Base-by-base conservation (phyloP, 1,140 invertebrate genomes). In the Tetragonula clypearis region DNA sequence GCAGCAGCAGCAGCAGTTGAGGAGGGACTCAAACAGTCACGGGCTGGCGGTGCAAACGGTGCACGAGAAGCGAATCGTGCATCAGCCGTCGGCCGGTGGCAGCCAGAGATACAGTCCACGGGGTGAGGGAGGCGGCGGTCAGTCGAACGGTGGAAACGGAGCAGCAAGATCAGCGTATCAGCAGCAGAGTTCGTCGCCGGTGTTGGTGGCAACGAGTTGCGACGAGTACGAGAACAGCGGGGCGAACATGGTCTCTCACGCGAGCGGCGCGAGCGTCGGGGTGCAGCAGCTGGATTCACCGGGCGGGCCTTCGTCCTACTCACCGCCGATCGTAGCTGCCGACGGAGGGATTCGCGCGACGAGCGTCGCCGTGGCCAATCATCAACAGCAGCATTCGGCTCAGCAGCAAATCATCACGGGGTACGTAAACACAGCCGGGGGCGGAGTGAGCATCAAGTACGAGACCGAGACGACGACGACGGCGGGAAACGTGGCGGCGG, bases 121-220 rank as follows among this genome's bases (percentile, higher is more conserved):
- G 1, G 92, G 35, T 1, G 35, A 93, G 23, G 60, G 1, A 21
- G 88, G 87, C 41, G 84, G 85, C 41, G 84, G 85, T 17, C 92
- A 92, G 9, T 53, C 69, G 0, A 30, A 49, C 41, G 85, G 55
- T 3, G 78, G 69, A 60, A 88, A 41, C 65, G 84, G 9, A 35
- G 35, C 2, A 35, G 65, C 30, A 0, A 72, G 55, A n/a, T 88
- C 88, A n/a, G n/a, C n/a, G 58, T 94, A 92, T 62, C 92, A 92
- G 49, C 92, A 92, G 49, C 93, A 94, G 15, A 73, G 88, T 19
- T 95, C 94, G 4, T 94, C 94, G 3, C 94, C 94, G 6, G 86
- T 41, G 60, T 66, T 76, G 58, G 84, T 62, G 15, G 84, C 21
- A 23, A 82, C 1, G 26, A 76, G 8, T 35, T 35, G 35, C 17